Conservation (phyloP, 2,113 vertebrate species). For the Merops nubicus region DNA sequence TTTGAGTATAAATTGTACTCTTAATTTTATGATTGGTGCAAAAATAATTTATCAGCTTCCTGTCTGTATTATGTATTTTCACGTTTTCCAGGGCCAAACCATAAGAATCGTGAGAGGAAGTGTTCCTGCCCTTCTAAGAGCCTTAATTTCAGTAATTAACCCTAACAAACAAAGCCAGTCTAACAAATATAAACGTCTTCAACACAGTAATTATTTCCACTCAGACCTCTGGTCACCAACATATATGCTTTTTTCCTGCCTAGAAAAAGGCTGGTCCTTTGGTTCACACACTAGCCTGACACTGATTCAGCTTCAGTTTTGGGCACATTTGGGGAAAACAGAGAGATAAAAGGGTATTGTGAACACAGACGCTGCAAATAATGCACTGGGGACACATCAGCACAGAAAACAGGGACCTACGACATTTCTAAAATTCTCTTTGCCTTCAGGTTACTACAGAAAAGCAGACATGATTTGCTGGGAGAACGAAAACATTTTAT, state of each 20-base stretch:
- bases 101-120: not conserved
- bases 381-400: not conserved
- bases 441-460: not conserved
- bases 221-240: not conserved
- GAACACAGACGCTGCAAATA: not conserved
- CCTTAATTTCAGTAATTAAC: constrained; percentile 56
- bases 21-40: constrained; percentile 69
- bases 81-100: constrained; percentile 16
- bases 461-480: not conserved
- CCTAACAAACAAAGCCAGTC: not conserved
- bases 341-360: not conserved
- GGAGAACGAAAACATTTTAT: not conserved
- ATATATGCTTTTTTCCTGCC: not conserved
- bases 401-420: not conserved
- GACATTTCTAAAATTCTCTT: not conserved
- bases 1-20: constrained; percentile 56
- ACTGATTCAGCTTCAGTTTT: not conserved
- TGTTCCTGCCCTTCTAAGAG: not conserved
- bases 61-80: constrained; percentile 52
- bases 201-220: not conserved
- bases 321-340: not conserved
- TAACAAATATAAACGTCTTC: not conserved
- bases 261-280: not conserved
- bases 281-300: not conserved
- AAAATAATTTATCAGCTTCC: constrained; percentile 54